Base-by-base conservation (phyloP, 2,797 vertebrate species). In the Nannoperca australis region DNA sequence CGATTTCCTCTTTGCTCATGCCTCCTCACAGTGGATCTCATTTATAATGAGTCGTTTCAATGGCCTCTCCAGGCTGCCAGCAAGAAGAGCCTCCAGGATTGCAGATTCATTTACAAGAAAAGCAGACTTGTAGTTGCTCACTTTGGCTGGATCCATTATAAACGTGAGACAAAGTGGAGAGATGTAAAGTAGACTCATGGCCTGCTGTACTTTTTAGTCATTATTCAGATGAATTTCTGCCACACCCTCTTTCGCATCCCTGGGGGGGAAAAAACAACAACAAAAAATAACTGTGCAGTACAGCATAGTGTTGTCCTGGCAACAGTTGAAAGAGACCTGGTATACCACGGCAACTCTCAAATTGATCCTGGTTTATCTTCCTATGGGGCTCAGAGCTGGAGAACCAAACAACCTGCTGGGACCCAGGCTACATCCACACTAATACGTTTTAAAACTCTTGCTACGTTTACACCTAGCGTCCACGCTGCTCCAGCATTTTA, bases 251-350 rank as follows among this genome's bases (percentile, higher is more conserved):
- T 59, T 56, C 40, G 66, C 20, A 18, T 79, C 49, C 54, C 34
- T 50, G 3, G 53, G 32, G 3, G 3, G 3, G 4, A 32, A 32
- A 32, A 32, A 32, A 32, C 5, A 32, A 27, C 67, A 47, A 76
- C 10, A 24, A 54, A 51, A 22, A 12, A 56, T 44, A 38, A 73
- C 56, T 65, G 56, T 75, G 82, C 62, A 61, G 67, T 62, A 73
- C 76, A 75, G 80, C 79, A 69, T 78, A 66, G 79, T 56, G 89
- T 90, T 87, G 88, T 84, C 89, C 50, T 85, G 85, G 89, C 84
- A 91, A 91, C 90, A 12, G 14, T 24, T 73, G 76, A 74, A 51
- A 65, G 75, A 86, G 67, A 73, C 71, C n/a, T 20, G n/a, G 69
- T 76, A 61, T 65, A 70, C 81, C 79, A 75, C 20, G 42, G 36